Evolutionary conservation across 2,113 vertebrate genomes (phyloP), one percentile per base, ranked within the genome.

Genomic region (Ursus arctos): DNA sequence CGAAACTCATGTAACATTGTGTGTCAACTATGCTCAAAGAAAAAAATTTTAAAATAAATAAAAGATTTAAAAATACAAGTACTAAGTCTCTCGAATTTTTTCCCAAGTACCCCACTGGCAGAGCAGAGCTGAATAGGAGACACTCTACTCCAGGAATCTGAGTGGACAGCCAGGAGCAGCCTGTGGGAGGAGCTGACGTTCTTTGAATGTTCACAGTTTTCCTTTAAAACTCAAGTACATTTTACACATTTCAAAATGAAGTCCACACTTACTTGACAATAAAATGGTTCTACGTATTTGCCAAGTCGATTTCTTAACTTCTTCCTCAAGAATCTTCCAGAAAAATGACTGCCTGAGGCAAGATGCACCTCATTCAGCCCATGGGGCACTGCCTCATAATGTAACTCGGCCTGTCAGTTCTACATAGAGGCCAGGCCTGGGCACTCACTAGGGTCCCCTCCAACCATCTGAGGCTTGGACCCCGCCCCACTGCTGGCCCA

Each of bases 241-340:
- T 94, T 80, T 57, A 86, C 4, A 76, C 33, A 79, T 19, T 71
- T 84, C 47, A 69, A 65, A 90, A 88, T 57, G 43, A 90, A 86
- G 87, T 21, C 26, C 61, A 67, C 12, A 71, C 10, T 77, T 92
- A 26, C 26, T 77, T 19, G n/a, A 82, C 13, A 71, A 71, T 59
- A 65, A 94, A 90, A 76, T 53, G 26, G 26, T 88, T 55, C 57
- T 51, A 90, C 72, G 40, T 36, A 91, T 28, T 1, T 94, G n/a
- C 26, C 49, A 53, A 24, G 36, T 31, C 43, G 79, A 95, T 91
- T 22, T 65, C 53, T 83, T 31, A 71, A 80, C 13, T 59, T 88
- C n/a, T 83, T 80, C n/a, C 24, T 93, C 28, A 72, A 79, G 61
- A 92, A 43, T 80, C 40, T 85, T 89, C 51, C 83, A 96, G 84